Evolutionary conservation across 2,888 invertebrate species (phyloP).

Genomic region (Cynaeus angustus): DNA sequence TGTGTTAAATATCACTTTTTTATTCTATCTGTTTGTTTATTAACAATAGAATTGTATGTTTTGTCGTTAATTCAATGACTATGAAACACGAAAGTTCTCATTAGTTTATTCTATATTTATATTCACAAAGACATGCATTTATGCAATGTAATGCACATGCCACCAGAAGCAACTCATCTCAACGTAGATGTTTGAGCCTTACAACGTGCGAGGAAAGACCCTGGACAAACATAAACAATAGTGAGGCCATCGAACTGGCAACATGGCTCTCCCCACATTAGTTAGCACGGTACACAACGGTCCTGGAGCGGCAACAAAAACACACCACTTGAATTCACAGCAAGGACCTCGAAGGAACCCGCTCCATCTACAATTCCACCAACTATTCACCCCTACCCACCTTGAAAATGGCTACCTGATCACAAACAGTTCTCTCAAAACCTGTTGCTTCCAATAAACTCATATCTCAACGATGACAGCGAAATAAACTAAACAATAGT

Average conservation of each 20-base stretch:
- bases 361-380: conserved; percentile 45
- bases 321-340: conserved; percentile 47
- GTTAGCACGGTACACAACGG: conserved; percentile 44
- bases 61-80: no score
- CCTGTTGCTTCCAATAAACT: conserved; percentile 73
- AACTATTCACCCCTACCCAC: conserved; percentile 59
- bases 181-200: no score
- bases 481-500: conserved; percentile 15
- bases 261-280: conserved; percentile 53
- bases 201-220: conserved; percentile 31
- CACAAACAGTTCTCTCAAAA: conserved; percentile 72
- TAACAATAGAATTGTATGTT: no score
- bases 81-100: no score
- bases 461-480: conserved; percentile 32
- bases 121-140: no score
- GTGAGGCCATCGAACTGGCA: conserved; percentile 54
- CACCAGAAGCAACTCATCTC: no score
- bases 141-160: no score
- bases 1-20: no score
- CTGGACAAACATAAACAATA: conserved; percentile 57
- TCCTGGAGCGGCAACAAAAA: conserved; percentile 47
- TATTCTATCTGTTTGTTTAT: no score
- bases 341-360: conserved; percentile 52
- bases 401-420: conserved; percentile 76
- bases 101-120: no score